Evolutionary conservation across 2,888 invertebrate species (phyloP).

Genomic region (Lucinisca nassula): DNA sequence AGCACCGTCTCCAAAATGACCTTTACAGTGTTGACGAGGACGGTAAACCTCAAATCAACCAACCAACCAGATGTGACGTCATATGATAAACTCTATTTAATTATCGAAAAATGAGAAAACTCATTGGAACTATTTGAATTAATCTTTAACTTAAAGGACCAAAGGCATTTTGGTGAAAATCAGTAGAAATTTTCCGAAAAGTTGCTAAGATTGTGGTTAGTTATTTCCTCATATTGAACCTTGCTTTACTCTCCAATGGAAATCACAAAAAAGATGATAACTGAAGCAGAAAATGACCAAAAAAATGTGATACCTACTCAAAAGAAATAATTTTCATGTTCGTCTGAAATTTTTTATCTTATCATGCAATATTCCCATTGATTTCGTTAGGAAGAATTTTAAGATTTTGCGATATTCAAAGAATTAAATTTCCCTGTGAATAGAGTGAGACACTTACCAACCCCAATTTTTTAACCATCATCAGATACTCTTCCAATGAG

Average conservation of each 20-base stretch:
- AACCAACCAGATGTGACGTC: no score
- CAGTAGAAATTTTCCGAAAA: background rate
- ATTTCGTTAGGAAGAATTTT: background rate
- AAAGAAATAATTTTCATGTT: background rate
- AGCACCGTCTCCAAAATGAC: no score
- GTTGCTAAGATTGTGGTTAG: background rate
- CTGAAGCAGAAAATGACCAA: background rate
- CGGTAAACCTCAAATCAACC: no score
- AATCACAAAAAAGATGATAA: background rate
- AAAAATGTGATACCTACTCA: background rate
- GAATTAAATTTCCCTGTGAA: background rate
- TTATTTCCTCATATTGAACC: background rate
- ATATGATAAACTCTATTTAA: no score
- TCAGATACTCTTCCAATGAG: no score
- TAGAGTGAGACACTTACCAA: no score
- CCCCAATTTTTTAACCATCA: no score
- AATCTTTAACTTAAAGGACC: no score
- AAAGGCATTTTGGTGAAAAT: no score
- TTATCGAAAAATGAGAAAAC: no score
- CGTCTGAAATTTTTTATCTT: background rate
- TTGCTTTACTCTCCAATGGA: background rate
- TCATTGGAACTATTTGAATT: no score
- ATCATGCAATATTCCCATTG: conserved; percentile 4
- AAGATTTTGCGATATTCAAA: background rate
- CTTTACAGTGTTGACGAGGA: no score